Evolutionary conservation across 1,140 invertebrate species (phyloP), one percentile per base, ranked within the genome.

Genomic region (Ceratitis capitata): DNA sequence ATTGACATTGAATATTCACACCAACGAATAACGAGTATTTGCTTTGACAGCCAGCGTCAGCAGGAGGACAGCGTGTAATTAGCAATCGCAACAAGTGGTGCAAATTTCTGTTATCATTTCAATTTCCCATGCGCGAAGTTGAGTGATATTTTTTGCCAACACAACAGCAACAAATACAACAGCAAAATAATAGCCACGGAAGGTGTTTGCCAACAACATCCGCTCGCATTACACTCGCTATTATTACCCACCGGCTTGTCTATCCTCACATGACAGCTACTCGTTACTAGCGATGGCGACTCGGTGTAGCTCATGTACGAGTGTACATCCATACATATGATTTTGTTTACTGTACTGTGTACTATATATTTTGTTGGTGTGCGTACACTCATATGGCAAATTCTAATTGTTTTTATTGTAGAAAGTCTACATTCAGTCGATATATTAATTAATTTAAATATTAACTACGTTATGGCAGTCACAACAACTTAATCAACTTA

Each of bases 401-500:
- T 32, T 26, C 5, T 58, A 9, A 19, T 16, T 35, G 32, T 2
- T 16, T 35, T 39, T 35, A n/a, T 39, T 69, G 35, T 69, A 42
- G 64, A 69, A 69, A 69, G 64, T 69, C 35, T 42, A n/a, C 35
- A 39, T 69, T 39, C 23, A 56, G 51, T 56, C 2, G 51, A 56
- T 69, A 69, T 7, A 69, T 39, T 69, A 69, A 69, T 42, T 69
- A 69, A 69, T 69, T 69, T 69, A 69, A 69, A n/a, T 69, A 69
- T 69, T 69, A 69, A 69, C 64, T 69, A 69, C 35, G 64, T 35
- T 39, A 32, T 69, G 64, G 64, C 35, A 69, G 64, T 35, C 64
- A 69, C 64, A 69, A 69, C 64, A 69, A 69, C 64, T 69, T 39
- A 69, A 69, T 69, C 64, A 69, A 69, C 35, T n/a, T 69, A 56